Conservation (phyloP, 1,140 invertebrate genomes). For the Ostrea edulis region DNA sequence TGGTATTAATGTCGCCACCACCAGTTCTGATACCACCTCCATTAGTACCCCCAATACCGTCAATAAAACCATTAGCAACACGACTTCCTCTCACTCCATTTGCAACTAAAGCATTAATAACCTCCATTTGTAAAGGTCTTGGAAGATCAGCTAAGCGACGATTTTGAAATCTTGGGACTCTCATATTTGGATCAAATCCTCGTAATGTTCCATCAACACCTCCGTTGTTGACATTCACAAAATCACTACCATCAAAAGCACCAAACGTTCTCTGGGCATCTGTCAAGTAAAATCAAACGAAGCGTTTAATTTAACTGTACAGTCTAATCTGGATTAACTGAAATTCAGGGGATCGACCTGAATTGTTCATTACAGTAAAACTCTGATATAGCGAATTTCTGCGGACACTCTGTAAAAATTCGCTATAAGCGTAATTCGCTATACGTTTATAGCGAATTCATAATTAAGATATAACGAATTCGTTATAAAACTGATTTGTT, state of each 20-base stretch:
- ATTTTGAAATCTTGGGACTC: not conserved
- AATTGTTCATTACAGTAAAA: too few relatives aligned
- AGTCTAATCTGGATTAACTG: too few relatives aligned
- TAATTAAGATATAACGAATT: too few relatives aligned
- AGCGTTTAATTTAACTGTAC: too few relatives aligned
- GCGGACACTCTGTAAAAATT: too few relatives aligned
- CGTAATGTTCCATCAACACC: not conserved
- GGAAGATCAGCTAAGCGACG: conserved; percentile 2
- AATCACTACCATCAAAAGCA: conserved; percentile 7
- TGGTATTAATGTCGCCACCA: conserved; percentile 9
- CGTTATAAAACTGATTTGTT: too few relatives aligned
- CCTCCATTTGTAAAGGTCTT: conserved; percentile 17
- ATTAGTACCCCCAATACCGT: not conserved
- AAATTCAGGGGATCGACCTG: too few relatives aligned
- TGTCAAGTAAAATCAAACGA: not conserved
- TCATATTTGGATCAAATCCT: conserved; percentile 28
- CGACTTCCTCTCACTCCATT: conserved; percentile 23
- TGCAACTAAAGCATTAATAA: conserved; percentile 2
- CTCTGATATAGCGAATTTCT: too few relatives aligned
- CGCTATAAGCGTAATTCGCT: too few relatives aligned
- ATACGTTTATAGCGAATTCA: too few relatives aligned
- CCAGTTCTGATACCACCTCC: not conserved
- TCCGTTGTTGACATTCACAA: not conserved
- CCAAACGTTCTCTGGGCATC: conserved; percentile 21
- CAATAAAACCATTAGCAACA: not conserved